Percentiles rank a stretch among this genome's conserved stretches.
phyloP scores from a whole-genome alignment of 2,113 vertebrate species.

The Pantherophis guttatus region DNA sequence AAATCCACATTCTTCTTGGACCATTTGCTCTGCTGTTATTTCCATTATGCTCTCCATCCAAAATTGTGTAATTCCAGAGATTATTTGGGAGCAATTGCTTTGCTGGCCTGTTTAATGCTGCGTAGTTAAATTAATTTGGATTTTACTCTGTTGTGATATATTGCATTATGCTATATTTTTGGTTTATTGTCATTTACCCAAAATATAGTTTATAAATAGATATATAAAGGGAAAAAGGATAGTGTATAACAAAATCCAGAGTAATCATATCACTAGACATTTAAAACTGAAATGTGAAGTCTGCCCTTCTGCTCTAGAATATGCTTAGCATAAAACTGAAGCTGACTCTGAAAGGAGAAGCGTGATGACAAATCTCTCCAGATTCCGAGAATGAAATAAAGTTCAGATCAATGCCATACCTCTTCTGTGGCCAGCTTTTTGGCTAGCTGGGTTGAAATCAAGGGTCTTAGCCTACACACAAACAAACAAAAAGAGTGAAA shows the following conservation, averaged over 20 bases:
- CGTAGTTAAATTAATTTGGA: neutral
- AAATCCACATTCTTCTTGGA: neutral
- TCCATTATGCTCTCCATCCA: no score
- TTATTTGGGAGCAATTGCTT: neutral
- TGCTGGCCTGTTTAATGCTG: neutral
- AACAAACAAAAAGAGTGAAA: constrained; percentile 34
- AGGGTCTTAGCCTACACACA: constrained; percentile 78
- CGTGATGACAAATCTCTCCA: neutral
- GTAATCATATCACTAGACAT: neutral
- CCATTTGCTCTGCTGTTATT: no score
- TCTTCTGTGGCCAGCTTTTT: constrained; percentile 82
- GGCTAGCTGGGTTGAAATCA: constrained; percentile 74
- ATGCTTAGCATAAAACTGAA: neutral
- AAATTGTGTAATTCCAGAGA: neutral
- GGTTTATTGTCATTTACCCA: neutral
- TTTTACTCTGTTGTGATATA: neutral
- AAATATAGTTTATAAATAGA: neutral
- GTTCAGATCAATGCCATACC: constrained; percentile 62
- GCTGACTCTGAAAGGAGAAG: neutral
- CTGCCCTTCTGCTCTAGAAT: neutral
- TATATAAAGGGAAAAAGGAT: neutral
- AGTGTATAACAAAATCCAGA: neutral
- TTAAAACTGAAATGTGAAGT: neutral
- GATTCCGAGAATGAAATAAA: neutral
- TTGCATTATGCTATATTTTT: neutral